Evolutionary conservation across 53 echinoderm and acorn worm genomes (phyloP), one percentile per base, ranked within the genome.

Genomic region (Zoroaster sp.): DNA sequence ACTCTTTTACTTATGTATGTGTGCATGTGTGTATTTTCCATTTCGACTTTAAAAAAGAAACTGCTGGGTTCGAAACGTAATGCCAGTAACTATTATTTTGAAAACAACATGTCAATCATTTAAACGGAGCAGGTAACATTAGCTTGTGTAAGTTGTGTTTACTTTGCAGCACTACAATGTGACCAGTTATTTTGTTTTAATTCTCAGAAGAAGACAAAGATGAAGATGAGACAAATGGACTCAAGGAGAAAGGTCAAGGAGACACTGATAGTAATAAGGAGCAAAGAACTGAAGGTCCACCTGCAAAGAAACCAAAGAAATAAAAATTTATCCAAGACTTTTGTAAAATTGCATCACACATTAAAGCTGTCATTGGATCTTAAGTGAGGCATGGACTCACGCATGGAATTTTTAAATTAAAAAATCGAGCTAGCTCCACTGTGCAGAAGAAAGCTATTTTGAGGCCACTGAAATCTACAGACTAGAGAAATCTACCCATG

Each of bases 251-350:
- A 36, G 71, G 47, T 36, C 69, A 87, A 21, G 74, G 65, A 66
- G 40, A 55, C 55, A 17, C 14, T 1, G 43, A 21, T 2, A 49
- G 40, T 14, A 34, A 40, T 12, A 34, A 79, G 36, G 36, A 35
- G 33, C 33, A 33, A 34, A 14, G 32, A n/a, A 33, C 55, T 18
- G 20, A 59, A 41, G 87, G 75, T 28, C 87, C 87, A 52, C 74
- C 87, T 10, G 37, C 52, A 23, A 87, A 87, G 75, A 87, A 87
- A 31, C 54, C 45, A 34, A 87, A 87, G 63, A 87, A 55, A 35
- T 87, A 72, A 73, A 82, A 33, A 1, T 59, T 10, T 28, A 8
- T 7, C 11, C 2, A 59, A 59, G 25, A 55, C 9, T 23, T 0
- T 59, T 59, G 63, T 59, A 9, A 59, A 59, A 28, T n/a, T n/a